Percentiles rank a stretch among this genome's conserved stretches.
Evolutionary conservation across 1,140 invertebrate species (phyloP).

Genomic region (Helicoverpa zea): DNA sequence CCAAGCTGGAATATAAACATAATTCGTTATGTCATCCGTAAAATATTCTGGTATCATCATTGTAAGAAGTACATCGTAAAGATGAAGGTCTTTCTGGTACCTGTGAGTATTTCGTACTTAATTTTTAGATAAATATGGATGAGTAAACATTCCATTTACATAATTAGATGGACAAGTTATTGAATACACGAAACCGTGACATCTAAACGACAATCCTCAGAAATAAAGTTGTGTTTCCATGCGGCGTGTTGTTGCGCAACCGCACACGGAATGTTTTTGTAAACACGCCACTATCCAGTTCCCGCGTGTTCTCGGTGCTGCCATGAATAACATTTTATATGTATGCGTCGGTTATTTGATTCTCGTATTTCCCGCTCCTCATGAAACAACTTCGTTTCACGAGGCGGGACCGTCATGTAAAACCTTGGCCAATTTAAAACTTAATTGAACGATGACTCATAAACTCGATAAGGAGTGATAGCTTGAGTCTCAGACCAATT

Average conservation of each 20-base stretch:
- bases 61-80: background rate
- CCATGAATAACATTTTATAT: conserved; percentile 13
- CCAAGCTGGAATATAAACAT: conserved; percentile 88
- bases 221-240: conserved; percentile 46
- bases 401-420: conserved; percentile 36
- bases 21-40: background rate
- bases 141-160: conserved; percentile 21
- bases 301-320: conserved; percentile 14
- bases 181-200: conserved; percentile 42
- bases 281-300: conserved; percentile 60
- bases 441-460: conserved; percentile 18
- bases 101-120: conserved; percentile 25
- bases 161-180: conserved; percentile 44
- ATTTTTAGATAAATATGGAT: conserved; percentile 16
- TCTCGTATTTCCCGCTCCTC: conserved; percentile 49
- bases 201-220: conserved; percentile 49
- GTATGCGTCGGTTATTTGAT: conserved; percentile 21
- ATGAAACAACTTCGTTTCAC: conserved; percentile 36
- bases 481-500: conserved; percentile 3
- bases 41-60: background rate
- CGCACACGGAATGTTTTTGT: conserved; percentile 66
- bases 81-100: conserved; percentile 1
- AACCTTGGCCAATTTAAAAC: conserved; percentile 56
- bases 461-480: conserved; percentile 8
- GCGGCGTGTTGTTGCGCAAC: conserved; percentile 59